Evolutionary conservation across 1,140 invertebrate genomes (phyloP).

Genomic region (Drosophila ercepeae): DNA sequence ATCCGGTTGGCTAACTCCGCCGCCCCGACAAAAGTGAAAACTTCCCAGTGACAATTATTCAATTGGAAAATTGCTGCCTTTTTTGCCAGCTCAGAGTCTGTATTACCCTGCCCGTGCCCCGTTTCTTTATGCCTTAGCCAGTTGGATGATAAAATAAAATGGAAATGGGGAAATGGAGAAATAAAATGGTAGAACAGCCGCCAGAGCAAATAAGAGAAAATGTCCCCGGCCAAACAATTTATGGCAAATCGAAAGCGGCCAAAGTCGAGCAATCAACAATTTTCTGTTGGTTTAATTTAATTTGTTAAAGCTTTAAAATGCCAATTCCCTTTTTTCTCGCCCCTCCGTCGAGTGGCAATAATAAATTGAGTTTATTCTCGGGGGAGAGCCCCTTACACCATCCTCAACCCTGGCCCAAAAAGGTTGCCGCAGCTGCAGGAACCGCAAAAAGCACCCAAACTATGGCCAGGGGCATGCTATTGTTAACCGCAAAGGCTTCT

Average conservation of each 20-base stretch:
- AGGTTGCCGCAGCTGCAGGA: constrained; percentile 54
- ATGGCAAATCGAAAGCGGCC: constrained; percentile 57
- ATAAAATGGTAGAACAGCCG: constrained; percentile 16
- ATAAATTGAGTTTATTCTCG: constrained; percentile 80
- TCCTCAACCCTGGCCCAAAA: constrained; percentile 12
- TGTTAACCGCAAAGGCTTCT: constrained; percentile 70
- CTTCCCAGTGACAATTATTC: constrained; percentile 80
- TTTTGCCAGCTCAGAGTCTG: constrained; percentile 27
- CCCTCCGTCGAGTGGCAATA: constrained; percentile 62
- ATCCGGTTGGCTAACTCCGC: constrained; percentile 51
- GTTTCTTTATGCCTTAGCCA: not conserved
- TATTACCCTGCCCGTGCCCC: constrained; percentile 3
- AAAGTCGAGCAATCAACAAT: constrained; percentile 53
- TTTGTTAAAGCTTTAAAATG: constrained; percentile 77
- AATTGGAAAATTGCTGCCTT: constrained; percentile 79
- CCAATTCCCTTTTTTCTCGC: constrained; percentile 55
- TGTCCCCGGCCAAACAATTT: constrained; percentile 43
- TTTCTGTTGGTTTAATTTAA: constrained; percentile 75
- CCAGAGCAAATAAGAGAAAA: constrained; percentile 42
- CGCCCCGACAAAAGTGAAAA: constrained; percentile 72
- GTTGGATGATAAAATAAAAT: constrained; percentile 41
- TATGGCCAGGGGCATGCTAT: constrained; percentile 61
- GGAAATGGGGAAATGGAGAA: constrained; percentile 5
- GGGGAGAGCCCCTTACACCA: constrained; percentile 21
- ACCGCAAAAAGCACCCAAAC: constrained; percentile 63